phyloP scores from a whole-genome alignment of 2,113 vertebrate species.

The Seriola quinqueradiata region DNA sequence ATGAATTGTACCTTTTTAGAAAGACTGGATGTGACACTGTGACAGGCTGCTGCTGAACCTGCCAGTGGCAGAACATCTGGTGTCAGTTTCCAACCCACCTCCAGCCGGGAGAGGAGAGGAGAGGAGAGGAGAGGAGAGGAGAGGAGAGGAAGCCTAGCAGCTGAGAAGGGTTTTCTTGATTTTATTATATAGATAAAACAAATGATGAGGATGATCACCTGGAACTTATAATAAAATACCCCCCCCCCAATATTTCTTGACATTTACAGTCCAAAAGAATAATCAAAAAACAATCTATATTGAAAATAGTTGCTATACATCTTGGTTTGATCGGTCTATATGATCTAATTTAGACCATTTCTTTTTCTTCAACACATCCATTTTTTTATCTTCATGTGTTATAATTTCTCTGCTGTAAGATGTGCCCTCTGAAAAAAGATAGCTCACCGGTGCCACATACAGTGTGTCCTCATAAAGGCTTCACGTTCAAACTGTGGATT shows the following conservation, averaged over 20 bases:
- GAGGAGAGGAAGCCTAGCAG: neutral
- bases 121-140: neutral
- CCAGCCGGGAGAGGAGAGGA: neutral
- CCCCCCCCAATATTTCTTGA: neutral
- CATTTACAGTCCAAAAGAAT: neutral
- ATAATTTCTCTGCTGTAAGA: too few species aligned
- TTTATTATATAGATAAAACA: neutral
- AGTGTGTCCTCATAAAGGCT: too few species aligned
- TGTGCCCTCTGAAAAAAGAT: too few species aligned
- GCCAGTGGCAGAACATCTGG: conserved; percentile 56
- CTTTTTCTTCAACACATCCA: too few species aligned
- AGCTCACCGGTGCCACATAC: too few species aligned
- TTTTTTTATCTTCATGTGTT: too few species aligned
- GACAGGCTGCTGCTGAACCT: conserved; percentile 32
- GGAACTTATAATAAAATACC: neutral
- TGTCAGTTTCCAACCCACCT: conserved; percentile 7
- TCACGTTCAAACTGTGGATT: neutral
- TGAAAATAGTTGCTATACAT: neutral
- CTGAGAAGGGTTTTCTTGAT: neutral
- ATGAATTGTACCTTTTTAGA: conserved; percentile 35
- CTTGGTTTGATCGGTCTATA: neutral
- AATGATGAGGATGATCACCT: too few species aligned
- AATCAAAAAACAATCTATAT: neutral
- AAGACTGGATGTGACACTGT: conserved; percentile 22
- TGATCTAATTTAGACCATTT: too few species aligned